Base-by-base conservation (phyloP, 2,113 vertebrate species). In the Strix aluco region DNA sequence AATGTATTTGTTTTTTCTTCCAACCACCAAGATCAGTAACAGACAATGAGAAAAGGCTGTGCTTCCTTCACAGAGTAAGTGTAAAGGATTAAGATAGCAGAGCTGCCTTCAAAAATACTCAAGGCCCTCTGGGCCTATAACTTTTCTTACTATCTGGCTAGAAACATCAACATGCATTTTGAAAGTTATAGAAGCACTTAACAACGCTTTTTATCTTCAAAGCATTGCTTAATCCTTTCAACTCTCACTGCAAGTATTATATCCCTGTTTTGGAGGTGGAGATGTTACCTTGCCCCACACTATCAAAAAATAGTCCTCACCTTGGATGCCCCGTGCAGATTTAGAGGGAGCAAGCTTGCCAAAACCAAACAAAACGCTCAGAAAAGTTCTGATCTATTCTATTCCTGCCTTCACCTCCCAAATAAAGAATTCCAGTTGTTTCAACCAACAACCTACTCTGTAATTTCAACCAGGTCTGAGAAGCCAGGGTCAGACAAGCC, bases 141-240 rank as follows among this genome's bases (percentile, higher is more conserved):
- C 91, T 96, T 95, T 54, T 90, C 91, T 55, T 92, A 27, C 42
- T 95, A 62, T 62, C 91, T 88, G 87, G 30, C 78, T 73, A 66
- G 46, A 86, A 96, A 86, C 81, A 93, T 17, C 90, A 88, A 42
- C n/a, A 4, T 5, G 63, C 47, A 36, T 86, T 92, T 46, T 85
- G 78, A 32, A 93, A 95, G 81, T 73, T 88, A 49, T 0, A 94
- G 74, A 80, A 65, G 66, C 70, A 89, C 70, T 92, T 79, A 63
- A 42, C 58, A 58, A 49, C 19, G 81, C 86, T 96, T 96, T 96
- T 96, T 92, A 94, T 97, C 95, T 97, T 96, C 92, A 96, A 95
- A 96, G 95, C 66, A 16, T 7, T 66, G 80, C 88, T 75, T 42
- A 46, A 70, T 90, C 69, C 95, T 97, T 92, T 96, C 82, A 97